Base-by-base conservation (phyloP, 2,888 invertebrate genomes). In the Microplitis deprimator region DNA sequence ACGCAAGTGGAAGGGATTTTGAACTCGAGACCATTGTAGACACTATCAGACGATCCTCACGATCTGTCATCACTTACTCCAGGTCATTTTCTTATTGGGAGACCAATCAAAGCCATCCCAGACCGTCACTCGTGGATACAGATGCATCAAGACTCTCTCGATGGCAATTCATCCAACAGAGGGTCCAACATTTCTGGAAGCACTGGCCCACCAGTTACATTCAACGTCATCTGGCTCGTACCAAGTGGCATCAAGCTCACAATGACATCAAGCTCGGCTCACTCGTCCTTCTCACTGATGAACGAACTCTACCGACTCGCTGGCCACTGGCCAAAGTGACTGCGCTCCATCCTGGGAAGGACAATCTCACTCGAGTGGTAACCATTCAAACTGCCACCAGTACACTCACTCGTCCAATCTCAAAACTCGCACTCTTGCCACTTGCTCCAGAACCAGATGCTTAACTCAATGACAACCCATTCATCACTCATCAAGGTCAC, bases 281-380 rank as follows among this genome's bases (percentile, higher is more conserved):
- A 38, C 40, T 79, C 1, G 70, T 79, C 16, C 68, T 83, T 0
- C 20, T 83, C 6, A 79, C 80, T 17, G 80, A 81, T n/a, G 81
- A 83, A 29, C 67, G 77, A 0, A 16, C 67, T 6, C 81, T 82
- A 8, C 82, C 82, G 1, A 20, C 65, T 1, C 77, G 81, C 10
- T 84, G 84, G 84, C 80, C 77, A 6, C 75, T 83, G 1, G 84
- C 81, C 0, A 68, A 81, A n/a, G 76, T 84, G 3, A 38, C 69
- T 0, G n/a, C 74, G 0, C 20, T 81, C 1, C 81, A 81, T 16
- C 83, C 83, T 16, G 82, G 84, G 20, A 5, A 67, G n/a, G 85
- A 85, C 17, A 79, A 78, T 8, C 68, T 79, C 0, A 79, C 80
- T 2, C 64, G 83, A 17, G 83, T 83, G 1, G 82, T 80, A 0